These are phyloP conservation scores for Cephus spinipes DNA, from an alignment of 2,888 invertebrate genomes.

Conservation along the genomic window DNA sequence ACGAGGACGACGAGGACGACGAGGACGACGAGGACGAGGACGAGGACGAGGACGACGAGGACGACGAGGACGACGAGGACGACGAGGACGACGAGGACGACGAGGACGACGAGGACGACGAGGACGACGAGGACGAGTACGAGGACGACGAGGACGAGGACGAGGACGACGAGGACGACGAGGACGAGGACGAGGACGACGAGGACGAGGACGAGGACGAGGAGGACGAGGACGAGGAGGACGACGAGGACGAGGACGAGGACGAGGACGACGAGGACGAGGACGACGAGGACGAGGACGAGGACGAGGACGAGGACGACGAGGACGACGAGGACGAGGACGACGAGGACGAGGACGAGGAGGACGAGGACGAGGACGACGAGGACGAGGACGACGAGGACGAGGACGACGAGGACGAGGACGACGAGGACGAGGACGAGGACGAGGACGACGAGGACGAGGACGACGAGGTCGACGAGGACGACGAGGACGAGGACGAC, in stretches of 20 bases:
- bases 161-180: too few relatives aligned
- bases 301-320: too few relatives aligned
- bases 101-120: background rate
- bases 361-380: background rate
- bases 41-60: slow-evolving; percentile 1
- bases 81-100: background rate
- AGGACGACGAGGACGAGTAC: too few relatives aligned
- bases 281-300: too few relatives aligned
- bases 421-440: background rate
- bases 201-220: background rate
- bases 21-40: background rate
- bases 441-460: background rate
- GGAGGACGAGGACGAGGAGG: too few relatives aligned
- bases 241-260: too few relatives aligned
- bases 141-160: slow-evolving; percentile 1
- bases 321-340: too few relatives aligned
- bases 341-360: background rate
- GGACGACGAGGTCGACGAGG: background rate
- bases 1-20: background rate
- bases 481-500: too few relatives aligned
- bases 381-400: slow-evolving; percentile 1
- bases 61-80: background rate
- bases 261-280: too few relatives aligned
- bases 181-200: background rate
- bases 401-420: slow-evolving; percentile 1